These are phyloP conservation scores for Meloe dianella DNA, from an alignment of 2,888 invertebrate species.

Conservation along the genomic window DNA sequence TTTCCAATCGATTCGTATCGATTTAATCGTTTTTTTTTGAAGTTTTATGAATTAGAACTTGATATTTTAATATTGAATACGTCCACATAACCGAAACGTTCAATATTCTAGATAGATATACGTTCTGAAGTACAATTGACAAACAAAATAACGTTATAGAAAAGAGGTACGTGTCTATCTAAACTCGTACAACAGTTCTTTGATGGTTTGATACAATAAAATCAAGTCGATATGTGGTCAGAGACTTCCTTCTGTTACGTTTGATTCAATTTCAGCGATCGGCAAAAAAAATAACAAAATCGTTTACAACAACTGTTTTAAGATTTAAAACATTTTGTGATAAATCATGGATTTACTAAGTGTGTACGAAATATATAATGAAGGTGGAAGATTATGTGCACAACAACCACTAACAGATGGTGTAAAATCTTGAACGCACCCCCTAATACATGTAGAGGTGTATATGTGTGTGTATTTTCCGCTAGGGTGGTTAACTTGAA, in stretches of 20 bases:
- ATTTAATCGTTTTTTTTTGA: neutral
- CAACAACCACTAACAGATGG: constrained; percentile 32
- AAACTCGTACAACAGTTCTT: no score
- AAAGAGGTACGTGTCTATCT: no score
- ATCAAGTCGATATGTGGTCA: no score
- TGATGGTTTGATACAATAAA: no score
- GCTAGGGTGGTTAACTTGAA: constrained; percentile 37
- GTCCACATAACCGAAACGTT: neutral
- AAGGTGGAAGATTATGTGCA: constrained; percentile 35
- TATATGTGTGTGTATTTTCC: constrained; percentile 34
- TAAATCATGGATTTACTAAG: constrained; percentile 16
- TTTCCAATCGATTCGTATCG: neutral
- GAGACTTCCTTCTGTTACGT: neutral
- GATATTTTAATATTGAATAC: neutral
- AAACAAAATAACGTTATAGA: no score
- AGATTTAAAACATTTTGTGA: no score
- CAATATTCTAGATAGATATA: neutral
- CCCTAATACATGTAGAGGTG: constrained; percentile 15
- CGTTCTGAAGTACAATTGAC: no score
- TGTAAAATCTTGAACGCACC: constrained; percentile 38
- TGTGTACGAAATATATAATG: constrained; percentile 18
- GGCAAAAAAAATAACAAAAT: neutral
- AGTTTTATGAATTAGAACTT: neutral
- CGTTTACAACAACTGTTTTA: neutral
- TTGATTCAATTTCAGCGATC: neutral